Conservation (phyloP, 2,888 invertebrate genomes). For the Ferdinandea cuprea region DNA sequence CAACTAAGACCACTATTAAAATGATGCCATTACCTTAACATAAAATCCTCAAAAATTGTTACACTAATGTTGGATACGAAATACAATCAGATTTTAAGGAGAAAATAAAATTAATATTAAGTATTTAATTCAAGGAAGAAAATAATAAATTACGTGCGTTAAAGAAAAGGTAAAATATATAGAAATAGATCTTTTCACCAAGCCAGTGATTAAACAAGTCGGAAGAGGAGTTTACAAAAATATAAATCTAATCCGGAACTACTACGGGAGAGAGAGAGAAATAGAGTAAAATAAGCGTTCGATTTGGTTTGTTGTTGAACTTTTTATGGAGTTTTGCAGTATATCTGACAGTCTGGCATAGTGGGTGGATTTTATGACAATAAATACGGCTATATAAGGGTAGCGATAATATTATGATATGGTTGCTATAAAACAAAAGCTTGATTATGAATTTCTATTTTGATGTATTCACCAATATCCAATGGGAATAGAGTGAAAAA, state of each 20-base stretch:
- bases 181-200: slow-evolving; percentile 64
- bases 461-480: no score
- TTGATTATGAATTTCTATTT: no score
- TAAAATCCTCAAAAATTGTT: no score
- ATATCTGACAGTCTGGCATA: not conserved
- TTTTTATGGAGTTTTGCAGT: slow-evolving; percentile 62
- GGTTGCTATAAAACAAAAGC: no score
- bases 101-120: slow-evolving; percentile 29
- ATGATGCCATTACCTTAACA: no score
- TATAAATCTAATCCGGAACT: slow-evolving; percentile 41
- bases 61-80: slow-evolving; percentile 12
- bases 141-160: slow-evolving; percentile 49
- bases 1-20: no score
- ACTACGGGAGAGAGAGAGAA: slow-evolving; percentile 51
- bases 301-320: slow-evolving; percentile 35
- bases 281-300: slow-evolving; percentile 73
- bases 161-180: slow-evolving; percentile 35
- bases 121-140: not conserved
- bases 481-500: no score
- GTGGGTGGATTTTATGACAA: no score
- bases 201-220: slow-evolving; percentile 57
- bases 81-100: slow-evolving; percentile 31
- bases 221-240: slow-evolving; percentile 45
- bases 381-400: no score
- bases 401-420: no score